Base-by-base conservation (phyloP, 2,888 invertebrate species). In the Pherbina coryleti region DNA sequence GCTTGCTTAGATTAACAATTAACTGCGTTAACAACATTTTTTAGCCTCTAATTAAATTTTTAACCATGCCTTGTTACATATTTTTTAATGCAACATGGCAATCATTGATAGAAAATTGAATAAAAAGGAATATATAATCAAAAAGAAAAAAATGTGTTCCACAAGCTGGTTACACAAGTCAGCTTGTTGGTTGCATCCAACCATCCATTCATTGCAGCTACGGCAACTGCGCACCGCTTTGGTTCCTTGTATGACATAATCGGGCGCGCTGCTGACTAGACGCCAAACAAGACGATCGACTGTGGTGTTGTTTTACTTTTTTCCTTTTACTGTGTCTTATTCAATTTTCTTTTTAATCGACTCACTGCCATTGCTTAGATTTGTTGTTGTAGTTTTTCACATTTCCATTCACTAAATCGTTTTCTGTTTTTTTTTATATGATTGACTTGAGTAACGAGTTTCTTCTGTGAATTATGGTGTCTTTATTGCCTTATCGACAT, bases 201-300 rank as follows among this genome's bases (percentile, higher is more conserved):
- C 70, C 31, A 34, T 4, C 17, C 66, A 34, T 28, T n/a, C 25
- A 53, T 55, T 70, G 72, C 60, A 17, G 72, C 60, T 28, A 51
- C 64, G 28, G 17, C 51, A 49, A 49, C 31, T 28, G 74, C 62
- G 19, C 28, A n/a, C 28, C 25, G 64, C 67, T 44, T 74, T 51
- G 74, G 62, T 74, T 74, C 74, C 74, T 74, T 51, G 74, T 74
- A 74, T 74, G 74, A 74, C 74, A 28, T 31, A 74, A 74, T 51
- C 62, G 49, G 19, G 34, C 34, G 19, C 57, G 22, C 9, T 44
- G 7, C 74, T 34, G 60, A 25, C 44, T 60, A 60, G 37, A 37
- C 64, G 51, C 25, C 74, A 49, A 37, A 57, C 62, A 28, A 62
- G 49, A 9, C 19, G 25, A 73, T 73, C 71, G 31, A n/a, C 64